Evolutionary conservation across 92 coral and sea anemone genomes (phyloP), one percentile per base, ranked within the genome.

Genomic region (Palythoa caribaeorum): DNA sequence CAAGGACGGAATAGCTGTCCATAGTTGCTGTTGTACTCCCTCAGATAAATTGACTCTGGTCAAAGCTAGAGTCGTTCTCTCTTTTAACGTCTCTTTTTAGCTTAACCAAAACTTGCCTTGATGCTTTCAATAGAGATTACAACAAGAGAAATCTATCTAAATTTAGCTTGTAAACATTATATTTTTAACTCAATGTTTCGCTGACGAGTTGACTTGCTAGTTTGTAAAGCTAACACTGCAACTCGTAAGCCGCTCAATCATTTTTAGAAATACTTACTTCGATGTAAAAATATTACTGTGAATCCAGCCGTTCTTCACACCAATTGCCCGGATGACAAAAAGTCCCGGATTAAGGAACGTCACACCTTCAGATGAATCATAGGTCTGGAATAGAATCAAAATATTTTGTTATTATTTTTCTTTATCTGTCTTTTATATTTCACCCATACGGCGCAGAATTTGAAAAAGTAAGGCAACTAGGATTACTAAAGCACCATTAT

Each of bases 271-370:
- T 14, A 69, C 92, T 68, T 74, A 93, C 98, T 91, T 95, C 16
- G 98, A 95, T 20, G 94, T 95, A 70, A 87, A 95, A 1, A 92
- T 81, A 3, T 71, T 78, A 70, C 98, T 95, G 14, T 79, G 76
- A 10, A 93, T 92, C 94, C 96, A 93, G 60, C 96, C 96, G 10
- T 88, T 77, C 80, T 91, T 95, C 72, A 88, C 84, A 28, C 93
- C 91, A 39, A 95, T 13, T 38, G 94, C 96, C 87, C 98, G 85
- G 62, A 95, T 79, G 13, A 95, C 70, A 66, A 84, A 84, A 68
- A 93, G 88, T 19, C 98, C 96, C 21, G 92, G 83, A 19, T 79
- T 66, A 21, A 48, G 15, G 7, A 95, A 77, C 14, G 69, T 50
- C 70, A 95, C 90, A 0, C 98, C 98, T 60, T 73, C 81, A 38